Percentiles rank a stretch among this genome's conserved stretches.
These are phyloP conservation scores for Axea sp. DNA, from an alignment of 2,888 invertebrate species.

Conservation along the genomic window DNA sequence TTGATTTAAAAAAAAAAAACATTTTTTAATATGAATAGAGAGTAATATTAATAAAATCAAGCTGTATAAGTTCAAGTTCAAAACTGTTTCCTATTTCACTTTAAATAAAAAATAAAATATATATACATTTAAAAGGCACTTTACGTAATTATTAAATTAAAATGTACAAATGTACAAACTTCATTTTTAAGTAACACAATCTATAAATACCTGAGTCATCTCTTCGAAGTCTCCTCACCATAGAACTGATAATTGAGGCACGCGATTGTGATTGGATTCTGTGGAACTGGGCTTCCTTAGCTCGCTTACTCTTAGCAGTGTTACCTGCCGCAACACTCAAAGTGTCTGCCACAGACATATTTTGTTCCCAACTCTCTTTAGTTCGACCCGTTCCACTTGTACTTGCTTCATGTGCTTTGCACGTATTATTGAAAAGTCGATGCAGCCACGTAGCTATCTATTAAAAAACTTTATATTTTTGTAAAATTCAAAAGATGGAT, in stretches of 20 bases:
- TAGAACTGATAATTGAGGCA: conserved; percentile 66
- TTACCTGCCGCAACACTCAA: conserved; percentile 92
- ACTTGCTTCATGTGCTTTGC: conserved; percentile 71
- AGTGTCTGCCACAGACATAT: conserved; percentile 81
- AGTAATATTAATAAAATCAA: no score
- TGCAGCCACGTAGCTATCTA: conserved; percentile 76
- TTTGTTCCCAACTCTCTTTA: conserved; percentile 79
- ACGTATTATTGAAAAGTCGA: conserved; percentile 71
- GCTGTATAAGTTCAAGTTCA: no score
- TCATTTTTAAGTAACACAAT: not conserved
- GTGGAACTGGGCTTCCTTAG: conserved; percentile 84
- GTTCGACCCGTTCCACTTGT: conserved; percentile 67
- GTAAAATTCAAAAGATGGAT: no score
- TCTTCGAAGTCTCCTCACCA: conserved; percentile 21
- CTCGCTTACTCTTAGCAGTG: conserved; percentile 93
- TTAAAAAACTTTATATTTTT: no score
- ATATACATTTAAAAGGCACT: no score
- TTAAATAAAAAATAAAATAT: no score
- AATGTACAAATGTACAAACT: no score
- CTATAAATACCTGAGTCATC: conserved; percentile 20
- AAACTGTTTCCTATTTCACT: no score
- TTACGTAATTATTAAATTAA: no score
- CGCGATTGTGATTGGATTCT: conserved; percentile 82
- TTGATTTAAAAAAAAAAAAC: not conserved
- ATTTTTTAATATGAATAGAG: not conserved